phyloP scores from a whole-genome alignment of 2,797 vertebrate species.

The Mycteria americana region DNA sequence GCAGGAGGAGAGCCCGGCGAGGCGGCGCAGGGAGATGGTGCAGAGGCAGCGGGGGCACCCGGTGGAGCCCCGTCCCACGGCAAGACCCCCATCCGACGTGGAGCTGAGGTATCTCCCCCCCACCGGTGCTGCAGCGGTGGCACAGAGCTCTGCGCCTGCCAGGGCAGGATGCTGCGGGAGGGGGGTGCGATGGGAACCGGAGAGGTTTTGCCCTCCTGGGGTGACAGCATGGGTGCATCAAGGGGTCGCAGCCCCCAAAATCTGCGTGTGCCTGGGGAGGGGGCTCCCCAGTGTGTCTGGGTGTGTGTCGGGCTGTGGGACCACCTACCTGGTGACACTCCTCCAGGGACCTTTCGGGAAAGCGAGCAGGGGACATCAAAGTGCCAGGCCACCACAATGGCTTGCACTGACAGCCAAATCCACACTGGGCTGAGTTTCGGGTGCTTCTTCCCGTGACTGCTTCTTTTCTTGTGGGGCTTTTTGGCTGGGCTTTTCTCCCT shows the following conservation, averaged over 20 bases:
- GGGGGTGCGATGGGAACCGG: background rate
- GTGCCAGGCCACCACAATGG: background rate
- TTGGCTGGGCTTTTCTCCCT: background rate
- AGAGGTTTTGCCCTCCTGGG: background rate
- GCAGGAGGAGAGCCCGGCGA: background rate
- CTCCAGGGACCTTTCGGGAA: background rate
- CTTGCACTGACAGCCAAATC: background rate
- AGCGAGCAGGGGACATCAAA: background rate
- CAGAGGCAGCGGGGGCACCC: background rate
- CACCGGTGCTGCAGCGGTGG: background rate
- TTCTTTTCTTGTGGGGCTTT: background rate
- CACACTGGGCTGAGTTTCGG: background rate
- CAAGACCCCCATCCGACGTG: background rate
- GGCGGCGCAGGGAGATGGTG: background rate
- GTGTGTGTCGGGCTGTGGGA: background rate
- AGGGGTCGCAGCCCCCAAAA: background rate
- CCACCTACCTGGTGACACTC: background rate
- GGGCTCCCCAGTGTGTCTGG: accelerated
- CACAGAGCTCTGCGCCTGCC: background rate
- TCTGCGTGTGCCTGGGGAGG: accelerated
- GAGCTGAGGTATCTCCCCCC: slow-evolving; percentile 13
- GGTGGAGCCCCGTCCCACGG: background rate
- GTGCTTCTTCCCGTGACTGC: background rate
- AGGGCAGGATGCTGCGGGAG: background rate
- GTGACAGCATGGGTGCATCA: background rate